phyloP scores from a whole-genome alignment of 2,888 invertebrate genomes.

The Portevinia maculata region DNA sequence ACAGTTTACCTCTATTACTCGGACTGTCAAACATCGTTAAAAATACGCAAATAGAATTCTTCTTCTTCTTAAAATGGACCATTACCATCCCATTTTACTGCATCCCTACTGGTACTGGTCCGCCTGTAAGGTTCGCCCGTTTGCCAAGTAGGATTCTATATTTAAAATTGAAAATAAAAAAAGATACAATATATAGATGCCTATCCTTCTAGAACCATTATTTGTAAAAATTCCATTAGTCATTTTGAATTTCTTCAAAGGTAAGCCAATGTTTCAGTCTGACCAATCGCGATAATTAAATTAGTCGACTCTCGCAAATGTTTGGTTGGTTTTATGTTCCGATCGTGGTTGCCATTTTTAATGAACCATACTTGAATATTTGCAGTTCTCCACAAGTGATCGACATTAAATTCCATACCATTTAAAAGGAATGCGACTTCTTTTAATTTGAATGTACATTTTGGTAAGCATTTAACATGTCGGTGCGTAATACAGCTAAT shows the following conservation, averaged over 20 bases:
- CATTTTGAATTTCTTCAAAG: neutral
- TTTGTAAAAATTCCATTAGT: slow-evolving; percentile 1
- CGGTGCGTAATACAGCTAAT: slow-evolving; percentile 9
- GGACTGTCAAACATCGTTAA: no score
- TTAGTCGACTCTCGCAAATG: slow-evolving; percentile 20
- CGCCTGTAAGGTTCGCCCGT: no score
- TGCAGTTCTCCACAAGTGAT: neutral
- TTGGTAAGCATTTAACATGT: neutral
- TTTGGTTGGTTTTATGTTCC: slow-evolving; percentile 2
- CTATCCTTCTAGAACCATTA: neutral
- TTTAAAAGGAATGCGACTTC: neutral
- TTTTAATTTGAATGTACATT: slow-evolving; percentile 6
- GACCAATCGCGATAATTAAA: slow-evolving; percentile 22
- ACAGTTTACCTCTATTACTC: no score
- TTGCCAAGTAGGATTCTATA: neutral
- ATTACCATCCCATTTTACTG: no score
- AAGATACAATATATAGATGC: neutral
- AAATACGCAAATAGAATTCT: no score
- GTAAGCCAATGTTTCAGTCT: neutral
- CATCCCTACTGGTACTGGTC: no score
- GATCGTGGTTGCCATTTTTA: neutral
- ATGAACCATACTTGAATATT: neutral
- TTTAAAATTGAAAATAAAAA: neutral
- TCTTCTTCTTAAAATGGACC: no score
- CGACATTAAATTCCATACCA: neutral